Conservation (phyloP, 2,797 vertebrate species). For the Mus caroli region DNA sequence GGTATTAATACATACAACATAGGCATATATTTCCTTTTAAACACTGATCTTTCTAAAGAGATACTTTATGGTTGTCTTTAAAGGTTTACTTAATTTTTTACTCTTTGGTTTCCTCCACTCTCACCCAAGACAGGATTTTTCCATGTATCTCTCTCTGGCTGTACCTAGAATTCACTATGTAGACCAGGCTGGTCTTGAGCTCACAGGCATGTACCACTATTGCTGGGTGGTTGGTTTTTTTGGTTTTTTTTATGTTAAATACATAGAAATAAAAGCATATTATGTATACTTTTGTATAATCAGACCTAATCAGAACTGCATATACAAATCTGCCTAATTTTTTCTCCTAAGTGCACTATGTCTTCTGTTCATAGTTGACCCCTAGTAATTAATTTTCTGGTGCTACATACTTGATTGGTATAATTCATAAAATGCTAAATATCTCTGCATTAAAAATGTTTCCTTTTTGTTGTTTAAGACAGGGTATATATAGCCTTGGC, state of each 20-base stretch:
- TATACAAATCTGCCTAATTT: background rate
- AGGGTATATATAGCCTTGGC: background rate
- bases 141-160: background rate
- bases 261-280: conserved; percentile 35
- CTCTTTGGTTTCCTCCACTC: background rate
- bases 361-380: conserved; percentile 7
- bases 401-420: conserved; percentile 1
- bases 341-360: background rate
- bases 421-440: conserved; percentile 51
- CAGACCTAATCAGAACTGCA: background rate
- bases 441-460: conserved; percentile 53
- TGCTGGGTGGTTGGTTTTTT: background rate
- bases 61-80: background rate
- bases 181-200: background rate
- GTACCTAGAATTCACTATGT: background rate
- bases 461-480: background rate
- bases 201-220: background rate
- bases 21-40: background rate
- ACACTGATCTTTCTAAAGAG: background rate
- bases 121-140: background rate
- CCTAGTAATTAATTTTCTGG: conserved; percentile 10
- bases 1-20: background rate
- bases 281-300: background rate
- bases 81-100: background rate
- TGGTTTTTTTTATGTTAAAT: background rate